Evolutionary conservation across 2,113 vertebrate species (phyloP), one percentile per base, ranked within the genome.

Genomic region (Phoxinus phoxinus): DNA sequence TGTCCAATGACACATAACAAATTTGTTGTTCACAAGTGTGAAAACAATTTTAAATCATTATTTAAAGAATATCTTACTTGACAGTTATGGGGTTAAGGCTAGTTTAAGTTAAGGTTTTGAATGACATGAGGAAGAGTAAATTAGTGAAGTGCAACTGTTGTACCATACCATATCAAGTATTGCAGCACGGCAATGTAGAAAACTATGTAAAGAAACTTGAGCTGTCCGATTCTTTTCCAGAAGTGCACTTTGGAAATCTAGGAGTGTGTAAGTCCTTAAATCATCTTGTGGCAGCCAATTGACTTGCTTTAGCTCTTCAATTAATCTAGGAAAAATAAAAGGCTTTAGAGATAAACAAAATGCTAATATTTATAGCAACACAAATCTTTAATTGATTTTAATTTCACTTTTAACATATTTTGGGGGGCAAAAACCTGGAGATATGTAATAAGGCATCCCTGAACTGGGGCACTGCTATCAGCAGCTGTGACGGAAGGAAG

Each of bases 391-490:
- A 65, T 65, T 63, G 8, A 59, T 46, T 65, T 81, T 6, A 81
- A 25, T 75, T 13, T 48, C 5, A 53, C 63, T 21, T 30, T 53
- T 19, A 51, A 35, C 59, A 27, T 46, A 21, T 7, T 19, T 30
- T 67, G 58, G 61, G 19, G 7, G 11, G 3, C 9, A 48, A 58
- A 82, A 51, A 96, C 97, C 94, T 92, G 88, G 81, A 92, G 23
- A 97, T 87, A 4, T 95, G 92, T 25, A 95, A 87, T 35, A 97
- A 90, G 0, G 92, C 93, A 3, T 87, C 90, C 81, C 94, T 94
- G 89, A 96, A 97, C 85, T 94, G 96, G 12, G 96, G 96, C 3
- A 96, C 93, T 1, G 92, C 90, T 3, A 87, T 79, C n/a, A 96
- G 90, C 71, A 97, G 89, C 8, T 82, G 73, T 3, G 81, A 86